Base-by-base conservation (phyloP, 64 coral and sea anemone genomes). In the Pachyseris speciosa region DNA sequence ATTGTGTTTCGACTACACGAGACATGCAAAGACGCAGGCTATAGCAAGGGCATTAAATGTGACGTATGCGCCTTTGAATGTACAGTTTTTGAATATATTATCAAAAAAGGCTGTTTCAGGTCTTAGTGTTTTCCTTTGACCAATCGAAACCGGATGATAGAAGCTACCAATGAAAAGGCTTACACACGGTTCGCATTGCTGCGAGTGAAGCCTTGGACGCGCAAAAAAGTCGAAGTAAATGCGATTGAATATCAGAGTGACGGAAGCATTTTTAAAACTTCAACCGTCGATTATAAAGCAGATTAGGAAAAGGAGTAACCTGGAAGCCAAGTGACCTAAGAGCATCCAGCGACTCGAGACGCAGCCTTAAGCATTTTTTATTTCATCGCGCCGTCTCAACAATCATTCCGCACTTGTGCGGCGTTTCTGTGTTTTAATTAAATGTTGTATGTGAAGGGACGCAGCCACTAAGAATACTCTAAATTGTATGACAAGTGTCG, bases 31-130 rank as follows among this genome's bases (percentile, higher is more conserved):
- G 32, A 60, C 50, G 34, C 53, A 32, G 31, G 17, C 33, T 7
- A n/a, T 20, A 37, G 37, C 31, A 25, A 80, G 30, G 5, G 33
- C 24, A 36, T 39, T 17, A 7, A 39, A 20, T 3, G 36, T 71
- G 67, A 71, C 67, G 67, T 39, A 71, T n/a, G 39, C n/a, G 19
- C 9, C 64, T 22, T 71, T 9, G 19, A 71, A 16, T 41, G 2
- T 3, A 80, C 29, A 19, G 38, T 12, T n/a, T 37, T 2, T 60
- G 77, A 57, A 80, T 80, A 80, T 39, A 80, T 80, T 80, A 80
- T 32, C 77, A 2, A 20, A 51, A 38, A 36, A 80, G 32, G 51
- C 48, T 60, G 39, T 80, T 80, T 80, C 37, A n/a, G 15, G 51
- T 40, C 20, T 59, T 4, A 61, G 61, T 39, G 33, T 80, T 80